Base-by-base conservation (phyloP, 2,888 invertebrate genomes). In the Drosophila paracracens region DNA sequence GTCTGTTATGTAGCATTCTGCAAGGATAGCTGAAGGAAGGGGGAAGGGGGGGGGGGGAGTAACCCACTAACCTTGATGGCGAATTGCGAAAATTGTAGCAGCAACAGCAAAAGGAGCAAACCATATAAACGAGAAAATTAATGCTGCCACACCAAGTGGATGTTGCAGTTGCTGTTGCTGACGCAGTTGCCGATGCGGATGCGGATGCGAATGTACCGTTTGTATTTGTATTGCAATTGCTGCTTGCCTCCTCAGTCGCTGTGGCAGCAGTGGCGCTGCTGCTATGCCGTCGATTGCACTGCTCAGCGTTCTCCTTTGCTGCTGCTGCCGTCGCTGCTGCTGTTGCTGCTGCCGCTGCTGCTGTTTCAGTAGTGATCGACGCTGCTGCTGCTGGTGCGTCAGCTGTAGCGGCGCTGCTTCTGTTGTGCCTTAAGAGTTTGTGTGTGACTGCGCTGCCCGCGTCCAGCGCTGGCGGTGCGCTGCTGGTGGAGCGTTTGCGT, bases 51-150 rank as follows among this genome's bases (percentile, higher is more conserved):
- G 6, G 4, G 27, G 43, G 35, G 16, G 16, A 5, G 10, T 43
- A 35, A 25, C 36, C 21, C 76, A 87, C 89, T 82, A 83, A 92
- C 92, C 92, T 92, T 83, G 92, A 76, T 67, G 91, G 91, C 53
- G 92, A 89, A 79, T 90, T 92, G 65, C 92, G 91, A 76, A 90
- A 91, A 80, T 92, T 92, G 82, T 92, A 92, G 79, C 92, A 92
- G 83, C 92, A 92, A 72, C 92, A 92, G 75, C 92, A 92, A 61
- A 92, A 92, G 79, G 92, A 92, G 90, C 92, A 92, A 79, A 92
- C 92, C 92, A 92, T 92, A 90, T 92, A 92, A 82, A 92, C 92
- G 64, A 92, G 71, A 71, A 92, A 91, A 56, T 92, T 92, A 65
- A 92, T 86, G 82, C 92, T 91, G 81, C 91, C 82, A 74, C 92